Percentiles rank a stretch among this genome's conserved stretches.
Evolutionary conservation across 2,888 invertebrate genomes (phyloP).

Genomic region (Heliconius sara): DNA sequence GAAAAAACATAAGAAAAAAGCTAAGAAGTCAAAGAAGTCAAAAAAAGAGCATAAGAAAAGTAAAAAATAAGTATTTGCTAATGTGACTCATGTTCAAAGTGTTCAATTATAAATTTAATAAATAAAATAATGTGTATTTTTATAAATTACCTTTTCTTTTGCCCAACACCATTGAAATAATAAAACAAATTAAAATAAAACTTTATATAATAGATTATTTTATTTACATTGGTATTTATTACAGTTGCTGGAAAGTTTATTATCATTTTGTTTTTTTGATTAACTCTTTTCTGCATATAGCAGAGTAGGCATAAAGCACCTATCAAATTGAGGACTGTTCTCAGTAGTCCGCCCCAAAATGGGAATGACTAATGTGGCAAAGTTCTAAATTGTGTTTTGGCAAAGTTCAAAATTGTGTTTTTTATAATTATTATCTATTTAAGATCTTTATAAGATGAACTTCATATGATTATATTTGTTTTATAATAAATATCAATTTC

Average conservation of each 20-base stretch:
- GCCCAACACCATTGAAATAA: neutral
- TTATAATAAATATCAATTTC: neutral
- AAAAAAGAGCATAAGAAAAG: slow-evolving; percentile 65
- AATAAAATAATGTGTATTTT: slow-evolving; percentile 24
- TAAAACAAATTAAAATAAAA: neutral
- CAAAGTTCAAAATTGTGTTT: too few species aligned
- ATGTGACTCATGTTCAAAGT: neutral
- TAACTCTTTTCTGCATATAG: too few species aligned
- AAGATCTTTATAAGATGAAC: neutral
- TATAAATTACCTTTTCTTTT: neutral
- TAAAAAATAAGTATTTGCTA: slow-evolving; percentile 54
- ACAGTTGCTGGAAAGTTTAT: too few species aligned
- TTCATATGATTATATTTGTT: neutral
- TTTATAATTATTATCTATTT: too few species aligned
- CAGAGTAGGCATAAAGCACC: too few species aligned
- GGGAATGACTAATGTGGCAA: too few species aligned
- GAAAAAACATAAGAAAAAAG: slow-evolving; percentile 52
- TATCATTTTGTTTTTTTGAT: too few species aligned
- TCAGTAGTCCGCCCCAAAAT: too few species aligned
- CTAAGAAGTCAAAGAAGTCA: slow-evolving; percentile 67
- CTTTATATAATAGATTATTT: neutral
- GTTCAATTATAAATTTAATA: slow-evolving; percentile 35
- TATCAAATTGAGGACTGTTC: too few species aligned
- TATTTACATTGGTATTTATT: neutral
- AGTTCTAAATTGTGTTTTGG: too few species aligned